Percentiles rank a stretch among this genome's conserved stretches.
phyloP scores from a whole-genome alignment of 2,113 vertebrate species.

The Zapus hudsonius region DNA sequence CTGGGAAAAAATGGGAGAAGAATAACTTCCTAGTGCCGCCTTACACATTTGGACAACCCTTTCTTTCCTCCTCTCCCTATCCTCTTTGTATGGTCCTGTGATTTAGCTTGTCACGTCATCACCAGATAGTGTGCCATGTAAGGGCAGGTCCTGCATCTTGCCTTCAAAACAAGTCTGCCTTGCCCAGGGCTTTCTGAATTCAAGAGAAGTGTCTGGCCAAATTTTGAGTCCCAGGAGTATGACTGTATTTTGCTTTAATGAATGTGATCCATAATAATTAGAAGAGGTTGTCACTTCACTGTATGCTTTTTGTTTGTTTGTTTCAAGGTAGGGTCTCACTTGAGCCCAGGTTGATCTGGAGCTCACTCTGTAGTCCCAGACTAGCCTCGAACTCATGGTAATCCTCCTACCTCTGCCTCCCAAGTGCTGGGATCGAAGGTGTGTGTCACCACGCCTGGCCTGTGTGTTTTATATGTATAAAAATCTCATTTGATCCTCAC shows the following conservation, averaged over 20 bases:
- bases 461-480: not conserved
- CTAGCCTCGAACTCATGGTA: no score
- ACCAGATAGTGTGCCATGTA: not conserved
- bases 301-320: no score
- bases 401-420: no score
- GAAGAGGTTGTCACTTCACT: not conserved
- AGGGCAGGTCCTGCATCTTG: not conserved
- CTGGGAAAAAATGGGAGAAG: not conserved
- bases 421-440: no score
- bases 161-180: not conserved
- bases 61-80: not conserved
- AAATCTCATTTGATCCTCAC: not conserved
- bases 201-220: not conserved
- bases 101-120: not conserved
- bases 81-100: not conserved
- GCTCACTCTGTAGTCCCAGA: no score
- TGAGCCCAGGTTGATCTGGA: no score
- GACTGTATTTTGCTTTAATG: slow-evolving; percentile 25
- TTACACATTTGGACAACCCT: not conserved
- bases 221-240: not conserved
- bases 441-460: no score
- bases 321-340: no score
- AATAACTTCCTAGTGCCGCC: not conserved
- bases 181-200: not conserved
- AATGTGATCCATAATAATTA: not conserved